Evolutionary conservation across 2,113 vertebrate species (phyloP), one percentile per base, ranked within the genome.

Genomic region (Gopherus evgoodei): DNA sequence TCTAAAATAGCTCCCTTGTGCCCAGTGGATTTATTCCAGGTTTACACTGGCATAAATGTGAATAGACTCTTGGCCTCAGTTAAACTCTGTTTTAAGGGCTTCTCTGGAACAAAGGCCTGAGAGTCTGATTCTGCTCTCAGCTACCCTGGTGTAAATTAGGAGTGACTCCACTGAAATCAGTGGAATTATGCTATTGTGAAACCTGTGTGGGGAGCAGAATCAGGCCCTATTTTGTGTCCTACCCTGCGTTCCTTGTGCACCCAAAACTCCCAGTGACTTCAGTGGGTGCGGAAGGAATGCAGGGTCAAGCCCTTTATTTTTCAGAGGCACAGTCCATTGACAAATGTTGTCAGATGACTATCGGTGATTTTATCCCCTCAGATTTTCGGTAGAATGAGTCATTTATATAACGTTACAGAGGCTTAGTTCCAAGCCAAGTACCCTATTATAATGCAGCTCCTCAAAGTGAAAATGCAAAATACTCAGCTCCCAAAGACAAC

Each of bases 401-500:
- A 56, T 83, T 94, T 87, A 90, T 96, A 59, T 94, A 95, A 94
- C 17, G 83, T 96, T 95, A 89, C 47, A 54, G 38, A 91, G 90
- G 76, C 89, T n/a, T 27, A 81, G 47, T 94, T 93, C 89, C 90
- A 85, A 85, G 85, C 53, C 86, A 29, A 94, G 91, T 94, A 91
- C 24, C 79, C 75, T 93, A 47, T 89, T 93, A 90, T 91, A 57
- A 94, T 76, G 79, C 25, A 38, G 49, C 80, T 69, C 87, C 47
- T 93, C 81, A 44, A 89, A 81, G 54, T 72, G 44, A 76, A 91
- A 95, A 94, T 92, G 53, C 83, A 91, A 94, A 97, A 95, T 91
- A 47, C 47, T 93, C 59, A 38, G 47, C 22, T 97, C 81, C 25
- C 38, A 88, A 80, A 95, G 87, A 82, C 83, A 94, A 83, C 6